Conservation (phyloP, 2,797 vertebrate genomes). For the Sebastes taczanowskii region DNA sequence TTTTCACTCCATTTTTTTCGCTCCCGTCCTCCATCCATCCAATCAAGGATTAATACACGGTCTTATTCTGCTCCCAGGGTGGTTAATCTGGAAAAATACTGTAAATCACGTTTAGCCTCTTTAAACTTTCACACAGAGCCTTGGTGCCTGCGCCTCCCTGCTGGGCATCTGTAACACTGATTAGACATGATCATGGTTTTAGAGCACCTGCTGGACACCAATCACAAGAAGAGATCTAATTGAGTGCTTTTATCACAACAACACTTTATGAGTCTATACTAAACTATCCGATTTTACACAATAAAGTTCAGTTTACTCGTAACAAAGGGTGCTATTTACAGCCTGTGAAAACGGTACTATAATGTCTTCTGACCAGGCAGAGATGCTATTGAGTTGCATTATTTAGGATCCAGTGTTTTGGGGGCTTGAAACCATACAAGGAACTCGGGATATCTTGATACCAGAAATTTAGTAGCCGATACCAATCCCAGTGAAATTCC, state of each 20-base stretch:
- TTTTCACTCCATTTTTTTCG: slow-evolving; percentile 49
- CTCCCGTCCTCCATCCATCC: slow-evolving; percentile 58
- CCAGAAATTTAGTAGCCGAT: no score
- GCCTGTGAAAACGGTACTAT: not conserved
- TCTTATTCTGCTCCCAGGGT: slow-evolving; percentile 68
- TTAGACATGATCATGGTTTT: slow-evolving; percentile 63
- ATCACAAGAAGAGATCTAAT: slow-evolving; percentile 25
- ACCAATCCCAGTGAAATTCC: no score
- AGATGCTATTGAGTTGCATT: not conserved
- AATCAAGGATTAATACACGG: slow-evolving; percentile 72
- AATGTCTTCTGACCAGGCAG: not conserved
- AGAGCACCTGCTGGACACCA: slow-evolving; percentile 64
- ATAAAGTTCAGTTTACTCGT: not conserved
- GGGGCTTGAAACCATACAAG: not conserved
- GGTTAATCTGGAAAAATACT: slow-evolving; percentile 74
- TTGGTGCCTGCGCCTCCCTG: slow-evolving; percentile 36
- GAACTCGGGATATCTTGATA: rapidly evolving
- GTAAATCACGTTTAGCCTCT: slow-evolving; percentile 70
- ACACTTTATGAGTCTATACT: not conserved
- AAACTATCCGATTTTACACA: not conserved
- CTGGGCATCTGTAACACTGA: slow-evolving; percentile 58
- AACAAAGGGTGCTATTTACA: not conserved
- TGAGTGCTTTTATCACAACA: slow-evolving; percentile 10
- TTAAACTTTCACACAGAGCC: slow-evolving; percentile 73
- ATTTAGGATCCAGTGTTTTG: not conserved